These are phyloP conservation scores for Salvelinus sp. DNA, from an alignment of 2,113 vertebrate species.

Conservation along the genomic window DNA sequence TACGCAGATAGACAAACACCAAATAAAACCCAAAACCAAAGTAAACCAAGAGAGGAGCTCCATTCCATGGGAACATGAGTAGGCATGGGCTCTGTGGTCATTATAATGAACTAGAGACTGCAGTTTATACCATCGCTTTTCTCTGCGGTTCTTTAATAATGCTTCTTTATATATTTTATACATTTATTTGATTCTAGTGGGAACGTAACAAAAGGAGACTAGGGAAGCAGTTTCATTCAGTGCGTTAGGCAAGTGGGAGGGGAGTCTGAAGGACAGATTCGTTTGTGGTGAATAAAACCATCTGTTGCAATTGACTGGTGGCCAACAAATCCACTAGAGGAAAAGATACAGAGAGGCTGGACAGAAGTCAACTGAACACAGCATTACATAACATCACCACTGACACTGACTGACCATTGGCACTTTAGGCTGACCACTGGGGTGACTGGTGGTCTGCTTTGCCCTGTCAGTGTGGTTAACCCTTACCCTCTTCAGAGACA, in stretches of 20 bases:
- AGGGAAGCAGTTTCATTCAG: constrained; percentile 43
- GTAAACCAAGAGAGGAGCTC: constrained; percentile 43
- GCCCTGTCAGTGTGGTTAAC: constrained; percentile 16
- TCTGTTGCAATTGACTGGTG: constrained; percentile 64
- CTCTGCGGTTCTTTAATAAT: constrained; percentile 64
- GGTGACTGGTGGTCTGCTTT: constrained; percentile 32
- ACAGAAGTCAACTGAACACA: constrained; percentile 33
- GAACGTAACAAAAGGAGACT: constrained; percentile 49
- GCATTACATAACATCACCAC: constrained; percentile 4
- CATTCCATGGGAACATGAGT: constrained; percentile 60
- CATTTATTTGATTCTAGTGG: constrained; percentile 55
- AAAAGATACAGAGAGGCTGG: constrained; percentile 10
- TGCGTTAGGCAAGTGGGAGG: background rate
- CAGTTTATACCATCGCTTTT: constrained; percentile 40
- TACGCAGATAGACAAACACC: constrained; percentile 54
- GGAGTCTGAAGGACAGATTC: constrained; percentile 40
- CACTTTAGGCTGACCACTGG: constrained; percentile 16
- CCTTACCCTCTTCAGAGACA: constrained; percentile 1
- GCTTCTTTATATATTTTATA: constrained; percentile 50
- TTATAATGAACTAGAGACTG: constrained; percentile 51
- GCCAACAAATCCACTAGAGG: constrained; percentile 51
- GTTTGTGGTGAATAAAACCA: constrained; percentile 67
- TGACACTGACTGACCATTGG: constrained; percentile 30
- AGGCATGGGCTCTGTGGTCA: constrained; percentile 55
- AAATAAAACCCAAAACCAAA: constrained; percentile 48